Conservation (phyloP, 2,888 invertebrate genomes). For the Nemurella pictetii region DNA sequence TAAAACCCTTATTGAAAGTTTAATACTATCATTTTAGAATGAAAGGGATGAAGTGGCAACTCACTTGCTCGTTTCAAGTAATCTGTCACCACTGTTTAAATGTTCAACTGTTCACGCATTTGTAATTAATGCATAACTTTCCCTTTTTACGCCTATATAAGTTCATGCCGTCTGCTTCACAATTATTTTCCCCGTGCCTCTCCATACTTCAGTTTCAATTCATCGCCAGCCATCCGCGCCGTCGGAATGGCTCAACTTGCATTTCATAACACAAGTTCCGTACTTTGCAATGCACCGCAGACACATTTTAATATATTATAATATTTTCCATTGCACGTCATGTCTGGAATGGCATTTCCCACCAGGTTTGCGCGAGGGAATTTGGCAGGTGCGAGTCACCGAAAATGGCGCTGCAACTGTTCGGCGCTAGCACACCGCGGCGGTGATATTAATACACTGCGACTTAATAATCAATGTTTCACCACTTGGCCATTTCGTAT, state of each 20-base stretch:
- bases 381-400: background rate
- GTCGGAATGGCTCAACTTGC: background rate
- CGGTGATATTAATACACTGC: background rate
- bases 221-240: background rate
- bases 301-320: background rate
- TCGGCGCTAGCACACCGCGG: background rate
- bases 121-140: background rate
- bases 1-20: too few relatives aligned
- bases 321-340: background rate
- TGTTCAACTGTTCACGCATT: background rate
- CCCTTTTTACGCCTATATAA: background rate
- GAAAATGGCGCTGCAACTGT: background rate
- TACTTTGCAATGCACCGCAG: background rate
- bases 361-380: background rate
- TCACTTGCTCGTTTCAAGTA: background rate
- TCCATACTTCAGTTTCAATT: background rate
- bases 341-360: background rate
- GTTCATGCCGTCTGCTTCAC: background rate
- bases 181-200: background rate
- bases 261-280: background rate
- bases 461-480: conserved; percentile 3
- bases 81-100: background rate
- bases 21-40: too few relatives aligned
- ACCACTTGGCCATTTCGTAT: background rate
- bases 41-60: background rate